Evolutionary conservation across 2,888 invertebrate genomes (phyloP).

Genomic region (Eumerus sabulonum): DNA sequence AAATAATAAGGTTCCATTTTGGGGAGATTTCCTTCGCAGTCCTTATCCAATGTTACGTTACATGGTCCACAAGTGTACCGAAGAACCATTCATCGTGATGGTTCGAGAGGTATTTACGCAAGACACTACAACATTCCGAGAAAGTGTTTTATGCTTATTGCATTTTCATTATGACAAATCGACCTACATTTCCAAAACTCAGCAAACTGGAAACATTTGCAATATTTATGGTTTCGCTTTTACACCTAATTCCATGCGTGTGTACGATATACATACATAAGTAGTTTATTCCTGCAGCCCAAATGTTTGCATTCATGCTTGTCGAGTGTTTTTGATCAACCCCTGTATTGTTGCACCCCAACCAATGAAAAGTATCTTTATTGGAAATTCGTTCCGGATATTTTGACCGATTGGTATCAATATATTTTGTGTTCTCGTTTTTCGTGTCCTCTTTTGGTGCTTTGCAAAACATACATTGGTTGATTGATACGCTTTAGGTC

Average conservation of each 20-base stretch:
- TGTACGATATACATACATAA: too few relatives aligned
- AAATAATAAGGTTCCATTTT: too few relatives aligned
- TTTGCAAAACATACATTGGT: background rate
- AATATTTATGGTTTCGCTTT: constrained; percentile 69
- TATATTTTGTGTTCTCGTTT: constrained; percentile 43
- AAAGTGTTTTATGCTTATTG: constrained; percentile 64
- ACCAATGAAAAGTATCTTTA: constrained; percentile 51
- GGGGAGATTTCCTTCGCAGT: too few relatives aligned
- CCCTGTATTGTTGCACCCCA: constrained; percentile 25
- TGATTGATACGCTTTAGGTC: constrained; percentile 19
- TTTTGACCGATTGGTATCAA: constrained; percentile 68
- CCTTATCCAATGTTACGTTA: too few relatives aligned
- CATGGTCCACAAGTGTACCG: too few relatives aligned
- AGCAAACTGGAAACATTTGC: constrained; percentile 67
- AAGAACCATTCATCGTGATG: too few relatives aligned
- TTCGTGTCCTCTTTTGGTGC: constrained; percentile 1
- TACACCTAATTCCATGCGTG: constrained; percentile 69
- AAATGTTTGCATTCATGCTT: constrained; percentile 48
- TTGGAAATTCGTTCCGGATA: constrained; percentile 68
- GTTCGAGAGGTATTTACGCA: too few relatives aligned
- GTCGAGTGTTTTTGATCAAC: constrained; percentile 38
- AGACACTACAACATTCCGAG: too few relatives aligned
- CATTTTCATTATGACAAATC: constrained; percentile 70
- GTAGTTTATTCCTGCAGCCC: constrained; percentile 5
- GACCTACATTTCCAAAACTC: constrained; percentile 55